Evolutionary conservation across 2,888 invertebrate genomes (phyloP), one percentile per base, ranked within the genome.

Genomic region (Gastracanthus pulcherrimus): DNA sequence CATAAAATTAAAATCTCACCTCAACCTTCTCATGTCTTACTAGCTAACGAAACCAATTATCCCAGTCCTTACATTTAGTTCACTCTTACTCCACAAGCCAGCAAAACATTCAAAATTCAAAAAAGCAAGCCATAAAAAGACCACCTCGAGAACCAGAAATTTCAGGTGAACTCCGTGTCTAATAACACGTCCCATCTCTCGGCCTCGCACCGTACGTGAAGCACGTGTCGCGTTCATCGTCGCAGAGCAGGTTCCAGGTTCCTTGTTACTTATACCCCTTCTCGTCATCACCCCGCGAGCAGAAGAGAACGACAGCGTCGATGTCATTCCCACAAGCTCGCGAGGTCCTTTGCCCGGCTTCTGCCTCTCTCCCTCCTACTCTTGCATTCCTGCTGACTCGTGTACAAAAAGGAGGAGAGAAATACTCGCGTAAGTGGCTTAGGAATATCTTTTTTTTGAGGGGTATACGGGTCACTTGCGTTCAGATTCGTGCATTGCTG

Each of bases 311-410:
- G 16, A 38, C 23, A 7, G 34, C 51, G 45, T 16, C 34, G 23
- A 41, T 66, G 75, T 75, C 75, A 80, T 75, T 76, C 60, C 75
- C 74, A 62, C 80, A 80, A 76, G 26, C 11, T 75, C 45, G 16
- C 66, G 51, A 38, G 62, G 66, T 62, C 34, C 38, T 51, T 66
- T n/a, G 26, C 69, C n/a, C n/a, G n/a, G n/a, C n/a, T n/a, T n/a
- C n/a, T n/a, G n/a, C n/a, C n/a, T n/a, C 26, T 19, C 13, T 13
- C 23, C 51, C 31, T 36, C 16, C n/a, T 7, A 34, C 13, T 36
- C 58, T n/a, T 36, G 62, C 58, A 31, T 58, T 76, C 60, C 11
- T 3, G 2, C 29, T 9, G 11, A 29, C 38, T 7, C 13, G 11
- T 1, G n/a, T 29, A 70, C 70, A 78, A 78, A n/a, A n/a, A n/a